Base-by-base conservation (phyloP, 2,888 invertebrate species). In the Acleris laterana region DNA sequence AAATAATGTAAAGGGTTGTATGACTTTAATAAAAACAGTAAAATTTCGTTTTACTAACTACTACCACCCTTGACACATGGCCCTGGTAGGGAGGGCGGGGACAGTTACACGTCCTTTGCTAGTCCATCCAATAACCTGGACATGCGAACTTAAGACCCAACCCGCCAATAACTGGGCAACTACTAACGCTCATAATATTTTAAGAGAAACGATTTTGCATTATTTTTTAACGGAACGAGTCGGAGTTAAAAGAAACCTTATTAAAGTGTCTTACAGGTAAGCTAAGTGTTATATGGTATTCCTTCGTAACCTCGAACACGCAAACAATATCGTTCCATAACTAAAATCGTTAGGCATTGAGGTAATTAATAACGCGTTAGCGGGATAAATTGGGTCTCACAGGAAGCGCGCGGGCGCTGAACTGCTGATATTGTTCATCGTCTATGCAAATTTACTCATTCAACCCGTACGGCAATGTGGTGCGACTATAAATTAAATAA, bases 51-150 rank as follows among this genome's bases (percentile, higher is more conserved):
- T 67, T 68, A 70, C 70, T 69, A 71, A 69, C 56, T 65, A 69
- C 77, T 72, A 74, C 74, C 72, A 72, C 75, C 71, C 59, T 73
- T 72, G 77, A 81, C 76, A 75, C 74, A 78, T 76, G 77, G 74
- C 76, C 74, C 72, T 71, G 75, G 77, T 79, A 81, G 74, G 71
- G 67, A 80, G 77, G 77, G 1, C 32, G 32, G 32, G 11, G 11
- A 32, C 77, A 75, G 81, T 77, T 79, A 81, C 80, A 82, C 80
- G 74, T 81, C 72, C 72, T 69, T 70, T 61, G 71, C 72, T 70
- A 75, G 77, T 81, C 76, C 73, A 78, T 77, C 74, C 75, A 72
- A 67, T 70, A 68, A 22, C 68, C 68, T 71, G 70, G 25, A 42
- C 42, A 42, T 42, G 42, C 4, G 42, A 16, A 16, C 4, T 3